Percentiles rank a stretch among this genome's conserved stretches.
Evolutionary conservation across 2,888 invertebrate genomes (phyloP).

Genomic region (Parasteatoda lunata): DNA sequence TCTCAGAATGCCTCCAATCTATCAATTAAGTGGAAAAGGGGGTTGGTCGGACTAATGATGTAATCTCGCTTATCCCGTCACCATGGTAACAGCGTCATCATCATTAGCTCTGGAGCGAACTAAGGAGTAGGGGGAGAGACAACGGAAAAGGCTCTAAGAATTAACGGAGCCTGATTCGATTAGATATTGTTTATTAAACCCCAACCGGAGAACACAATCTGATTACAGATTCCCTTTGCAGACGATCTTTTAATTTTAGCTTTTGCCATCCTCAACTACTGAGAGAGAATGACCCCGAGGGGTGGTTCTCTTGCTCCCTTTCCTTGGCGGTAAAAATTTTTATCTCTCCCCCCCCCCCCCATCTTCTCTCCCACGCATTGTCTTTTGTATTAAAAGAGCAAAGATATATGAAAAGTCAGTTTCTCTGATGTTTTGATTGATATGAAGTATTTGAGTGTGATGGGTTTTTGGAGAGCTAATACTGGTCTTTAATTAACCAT

Average conservation of each 20-base stretch:
- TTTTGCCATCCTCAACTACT: conserved; percentile 43
- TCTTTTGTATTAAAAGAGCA: conserved; percentile 27
- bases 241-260: conserved; percentile 68
- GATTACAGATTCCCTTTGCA: conserved; percentile 55
- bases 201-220: conserved; percentile 31
- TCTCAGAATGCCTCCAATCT: conserved; percentile 34
- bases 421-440: background rate
- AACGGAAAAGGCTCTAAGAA: conserved; percentile 48
- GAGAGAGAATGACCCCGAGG: conserved; percentile 52
- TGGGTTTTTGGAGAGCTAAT: background rate
- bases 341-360: background rate
- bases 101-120: conserved; percentile 60
- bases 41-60: conserved; percentile 64
- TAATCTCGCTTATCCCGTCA: conserved; percentile 57
- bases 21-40: conserved; percentile 66
- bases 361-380: background rate
- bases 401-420: background rate
- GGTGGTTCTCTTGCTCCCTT: conserved; percentile 21
- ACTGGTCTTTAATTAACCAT: background rate
- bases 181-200: conserved; percentile 69
- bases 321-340: background rate
- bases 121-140: background rate
- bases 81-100: conserved; percentile 65
- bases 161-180: conserved; percentile 66
- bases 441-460: background rate